phyloP scores from a whole-genome alignment of 2,797 vertebrate genomes.

The Mastacembelus armatus region DNA sequence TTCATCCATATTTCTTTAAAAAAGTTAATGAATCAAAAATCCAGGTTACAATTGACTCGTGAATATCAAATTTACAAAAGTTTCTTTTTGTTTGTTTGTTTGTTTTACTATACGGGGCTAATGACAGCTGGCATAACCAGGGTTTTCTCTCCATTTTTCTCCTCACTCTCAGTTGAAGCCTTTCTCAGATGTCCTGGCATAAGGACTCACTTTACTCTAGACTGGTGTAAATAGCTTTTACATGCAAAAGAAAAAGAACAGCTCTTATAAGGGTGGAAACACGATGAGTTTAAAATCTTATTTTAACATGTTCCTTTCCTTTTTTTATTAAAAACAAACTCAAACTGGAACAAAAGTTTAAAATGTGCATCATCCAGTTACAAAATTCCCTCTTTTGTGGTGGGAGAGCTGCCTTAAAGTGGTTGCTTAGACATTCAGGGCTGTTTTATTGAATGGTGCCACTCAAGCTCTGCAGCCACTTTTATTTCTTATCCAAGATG shows the following conservation, averaged over 20 bases:
- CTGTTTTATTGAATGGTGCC: slow-evolving; percentile 8
- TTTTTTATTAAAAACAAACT: background rate
- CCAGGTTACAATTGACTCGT: no score
- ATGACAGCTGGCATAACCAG: background rate
- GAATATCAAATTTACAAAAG: no score
- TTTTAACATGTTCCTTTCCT: background rate
- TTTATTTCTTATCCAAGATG: slow-evolving; percentile 10
- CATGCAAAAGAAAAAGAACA: background rate
- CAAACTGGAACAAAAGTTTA: background rate
- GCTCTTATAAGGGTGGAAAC: background rate
- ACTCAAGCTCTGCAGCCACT: background rate
- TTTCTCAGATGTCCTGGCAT: background rate
- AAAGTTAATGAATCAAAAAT: no score
- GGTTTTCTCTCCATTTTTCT: background rate
- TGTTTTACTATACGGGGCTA: no score
- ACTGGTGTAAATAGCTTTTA: slow-evolving; percentile 10
- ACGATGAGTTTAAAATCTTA: slow-evolving; percentile 10
- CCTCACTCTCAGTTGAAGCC: background rate
- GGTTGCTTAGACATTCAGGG: background rate
- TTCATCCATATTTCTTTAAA: background rate
- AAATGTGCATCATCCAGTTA: no score
- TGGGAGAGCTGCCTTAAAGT: background rate
- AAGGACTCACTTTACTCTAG: background rate
- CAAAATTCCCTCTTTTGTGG: background rate
- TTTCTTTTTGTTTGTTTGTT: no score